Percentiles rank a stretch among this genome's conserved stretches.
Evolutionary conservation across 2,888 invertebrate species (phyloP).

Genomic region (Orgyia antiqua): DNA sequence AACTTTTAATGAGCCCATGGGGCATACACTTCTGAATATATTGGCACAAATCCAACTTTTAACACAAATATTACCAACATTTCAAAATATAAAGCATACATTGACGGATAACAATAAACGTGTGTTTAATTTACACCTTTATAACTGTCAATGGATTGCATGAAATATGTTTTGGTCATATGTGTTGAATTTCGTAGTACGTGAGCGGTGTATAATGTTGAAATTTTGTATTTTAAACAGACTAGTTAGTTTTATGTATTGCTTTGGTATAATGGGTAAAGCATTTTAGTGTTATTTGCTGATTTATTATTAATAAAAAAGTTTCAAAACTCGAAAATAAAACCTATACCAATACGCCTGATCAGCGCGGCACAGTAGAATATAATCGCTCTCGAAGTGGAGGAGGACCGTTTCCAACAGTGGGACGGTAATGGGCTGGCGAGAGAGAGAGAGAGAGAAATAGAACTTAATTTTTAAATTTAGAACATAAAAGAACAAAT

Average conservation of each 20-base stretch:
- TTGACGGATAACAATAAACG: background rate
- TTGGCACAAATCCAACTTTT: slow-evolving; percentile 45
- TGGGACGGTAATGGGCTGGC: too few relatives aligned
- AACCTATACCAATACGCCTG: too few relatives aligned
- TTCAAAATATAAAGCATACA: slow-evolving; percentile 2
- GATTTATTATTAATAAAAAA: background rate
- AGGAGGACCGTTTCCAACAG: too few relatives aligned
- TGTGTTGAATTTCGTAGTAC: background rate
- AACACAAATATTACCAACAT: slow-evolving; percentile 2
- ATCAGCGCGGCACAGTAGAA: too few relatives aligned
- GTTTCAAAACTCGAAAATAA: too few relatives aligned
- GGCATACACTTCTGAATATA: slow-evolving; percentile 37
- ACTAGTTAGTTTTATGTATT: slow-evolving; percentile 12
- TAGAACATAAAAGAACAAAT: too few relatives aligned
- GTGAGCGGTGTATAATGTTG: slow-evolving; percentile 1
- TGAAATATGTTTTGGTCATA: background rate
- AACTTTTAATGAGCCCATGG: slow-evolving; percentile 64
- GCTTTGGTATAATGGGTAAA: slow-evolving; percentile 17
- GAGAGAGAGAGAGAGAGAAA: too few relatives aligned
- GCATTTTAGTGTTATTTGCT: slow-evolving; percentile 2
- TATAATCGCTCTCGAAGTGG: too few relatives aligned
- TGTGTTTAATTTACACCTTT: background rate
- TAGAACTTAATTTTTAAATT: too few relatives aligned
- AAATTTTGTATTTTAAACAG: slow-evolving; percentile 10
- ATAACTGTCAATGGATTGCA: background rate